phyloP scores from a whole-genome alignment of 2,888 invertebrate species.

The Caenorhabditis sp. region DNA sequence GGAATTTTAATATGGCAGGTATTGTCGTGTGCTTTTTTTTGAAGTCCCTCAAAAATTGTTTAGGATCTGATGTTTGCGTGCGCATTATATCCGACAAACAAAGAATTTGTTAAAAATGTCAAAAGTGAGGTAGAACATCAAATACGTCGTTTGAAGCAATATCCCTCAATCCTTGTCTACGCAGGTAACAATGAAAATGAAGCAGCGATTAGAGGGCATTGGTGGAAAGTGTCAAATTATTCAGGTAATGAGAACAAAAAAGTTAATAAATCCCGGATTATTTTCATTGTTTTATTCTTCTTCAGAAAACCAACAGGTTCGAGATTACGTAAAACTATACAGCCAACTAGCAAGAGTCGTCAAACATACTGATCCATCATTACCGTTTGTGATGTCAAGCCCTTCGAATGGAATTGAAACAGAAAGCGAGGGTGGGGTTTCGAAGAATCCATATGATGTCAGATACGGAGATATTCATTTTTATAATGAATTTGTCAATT shows the following conservation, averaged over 20 bases:
- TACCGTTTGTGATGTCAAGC: slow-evolving; percentile 79
- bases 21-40: background rate
- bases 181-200: slow-evolving; percentile 98
- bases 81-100: slow-evolving; percentile 85
- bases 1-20: slow-evolving; percentile 93
- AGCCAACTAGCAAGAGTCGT: slow-evolving; percentile 11
- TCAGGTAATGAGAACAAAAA: slow-evolving; percentile 9
- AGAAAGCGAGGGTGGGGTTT: slow-evolving; percentile 79
- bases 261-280: background rate
- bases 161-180: slow-evolving; percentile 87
- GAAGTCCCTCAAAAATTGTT: background rate
- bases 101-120: slow-evolving; percentile 81
- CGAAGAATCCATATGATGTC: slow-evolving; percentile 80
- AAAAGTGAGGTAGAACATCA: slow-evolving; percentile 77
- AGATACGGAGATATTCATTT: slow-evolving; percentile 87
- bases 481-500: slow-evolving; percentile 83
- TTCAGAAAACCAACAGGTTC: slow-evolving; percentile 46
- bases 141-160: slow-evolving; percentile 77
- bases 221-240: slow-evolving; percentile 41
- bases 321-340: slow-evolving; percentile 78
- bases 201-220: slow-evolving; percentile 76
- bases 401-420: slow-evolving; percentile 84
- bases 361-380: background rate
- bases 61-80: slow-evolving; percentile 93
- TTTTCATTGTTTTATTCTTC: background rate